These are phyloP conservation scores for Carapus acus DNA, from an alignment of 2,797 vertebrate species.

Conservation along the genomic window DNA sequence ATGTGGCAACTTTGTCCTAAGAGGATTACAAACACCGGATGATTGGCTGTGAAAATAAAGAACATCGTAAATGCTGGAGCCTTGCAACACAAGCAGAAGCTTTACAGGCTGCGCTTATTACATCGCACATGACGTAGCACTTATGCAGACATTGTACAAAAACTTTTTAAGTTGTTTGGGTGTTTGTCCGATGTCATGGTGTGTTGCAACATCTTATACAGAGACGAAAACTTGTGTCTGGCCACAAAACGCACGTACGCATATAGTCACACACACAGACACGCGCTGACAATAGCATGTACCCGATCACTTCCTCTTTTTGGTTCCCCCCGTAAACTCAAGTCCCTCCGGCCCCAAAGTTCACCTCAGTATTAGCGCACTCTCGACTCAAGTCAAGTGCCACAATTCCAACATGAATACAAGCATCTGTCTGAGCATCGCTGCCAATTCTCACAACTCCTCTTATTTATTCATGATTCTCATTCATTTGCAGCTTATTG, in stretches of 20 bases:
- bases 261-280: too few relatives aligned
- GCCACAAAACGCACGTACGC: too few relatives aligned
- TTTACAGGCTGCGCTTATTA: background rate
- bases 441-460: conserved; percentile 6
- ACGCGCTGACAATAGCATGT: conserved; percentile 46
- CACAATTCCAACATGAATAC: conserved; percentile 7
- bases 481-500: background rate
- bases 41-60: conserved; percentile 17
- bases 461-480: background rate
- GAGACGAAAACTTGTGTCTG: conserved; percentile 22
- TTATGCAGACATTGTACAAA: too few relatives aligned
- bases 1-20: too few relatives aligned
- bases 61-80: conserved; percentile 1
- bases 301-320: conserved; percentile 40
- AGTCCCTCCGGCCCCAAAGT: conserved; percentile 18
- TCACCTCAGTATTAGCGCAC: conserved; percentile 32
- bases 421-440: conserved; percentile 22
- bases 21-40: too few relatives aligned
- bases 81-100: conserved; percentile 11
- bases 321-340: conserved; percentile 28
- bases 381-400: conserved; percentile 12
- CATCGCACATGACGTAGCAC: too few relatives aligned
- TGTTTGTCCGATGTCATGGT: conserved; percentile 8
- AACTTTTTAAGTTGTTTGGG: conserved; percentile 2
- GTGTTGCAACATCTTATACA: too few relatives aligned